Evolutionary conservation across 2,888 invertebrate genomes (phyloP), one percentile per base, ranked within the genome.

Genomic region (Drosophila kuntzei): DNA sequence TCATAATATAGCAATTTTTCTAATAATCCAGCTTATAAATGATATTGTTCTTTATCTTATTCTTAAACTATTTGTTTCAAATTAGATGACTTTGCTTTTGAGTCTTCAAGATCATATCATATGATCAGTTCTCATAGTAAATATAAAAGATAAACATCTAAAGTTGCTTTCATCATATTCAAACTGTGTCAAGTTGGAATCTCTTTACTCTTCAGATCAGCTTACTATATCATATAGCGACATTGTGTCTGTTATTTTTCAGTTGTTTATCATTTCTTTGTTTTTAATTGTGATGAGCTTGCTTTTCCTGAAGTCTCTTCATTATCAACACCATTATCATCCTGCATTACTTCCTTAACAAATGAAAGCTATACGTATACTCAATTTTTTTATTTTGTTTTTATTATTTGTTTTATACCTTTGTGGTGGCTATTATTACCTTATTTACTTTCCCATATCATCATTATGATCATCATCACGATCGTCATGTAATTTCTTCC

Each of bases 401-500:
- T 47, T 29, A 18, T 47, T 11, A 12, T 8, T n/a, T 20, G 2
- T 36, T 51, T 36, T 37, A 1, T 14, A 14, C 14, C 22, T 43
- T 44, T 34, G 7, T 55, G 12, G 32, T 22, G 43, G 20, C 29
- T 32, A 34, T 22, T 25, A 34, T 22, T 44, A 25, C 7, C 34
- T 9, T 16, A 51, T 25, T 34, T 46, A 57, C 55, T 57, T 57
- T 57, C 55, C 36, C 46, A 57, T 43, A 29, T 32, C 43, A 16
- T 49, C 20, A 53, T 53, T 14, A 53, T 18, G 11, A 27, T 25
- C 36, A 11, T 36, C 22, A 29, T 16, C 27, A 29, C 46, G 47
- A 25, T 58, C 39, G 39, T 29, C 58, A 37, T 59, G 37, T 51
- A 60, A 51, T 41, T 59, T 27, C 37, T 58, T 37, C 50, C 37